Base-by-base conservation (phyloP, 2,888 invertebrate genomes). In the Gibbula magus region DNA sequence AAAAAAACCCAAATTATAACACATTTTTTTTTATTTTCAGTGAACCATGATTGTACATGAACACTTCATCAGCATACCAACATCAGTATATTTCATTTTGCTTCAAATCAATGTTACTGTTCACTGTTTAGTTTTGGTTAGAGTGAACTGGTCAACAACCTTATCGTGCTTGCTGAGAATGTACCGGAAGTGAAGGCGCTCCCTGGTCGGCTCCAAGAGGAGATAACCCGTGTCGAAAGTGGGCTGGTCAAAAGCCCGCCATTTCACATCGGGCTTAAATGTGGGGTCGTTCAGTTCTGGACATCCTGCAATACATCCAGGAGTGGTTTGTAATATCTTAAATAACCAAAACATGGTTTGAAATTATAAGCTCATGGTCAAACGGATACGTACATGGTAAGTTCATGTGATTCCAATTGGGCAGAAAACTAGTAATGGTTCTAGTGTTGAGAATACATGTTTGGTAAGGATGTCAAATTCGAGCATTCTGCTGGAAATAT, bases 281-380 rank as follows among this genome's bases (percentile, higher is more conserved):
- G 67, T 51, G 20, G 75, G 78, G 75, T 78, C 81, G 39, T 81
- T 81, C 52, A 67, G 52, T 66, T 78, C 78, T 22, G 81, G 78
- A 61, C 75, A 75, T 22, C 81, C 81, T 81, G 78, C 2, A 75
- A 78, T 32, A 10, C 32, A 29, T 45, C 52, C 61, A 29, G 20
- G 25, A 77, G 35, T 25, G 35, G 18, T 54, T 20, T 8, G 35
- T n/a, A 2, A 39, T 18, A 56, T 51, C 0, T 75, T 7, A 4
- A 52, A 3, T 13, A 73, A 35, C 18, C 1, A 32, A 70, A 22
- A 2, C 25, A 18, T 67, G 20, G 16, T 52, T 13, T 52, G 10
- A 13, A 52, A 52, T 10, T 13, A 52, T 13, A 52, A 16, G 52
- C 10, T 52, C 13, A 13, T 52, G 10, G 52, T n/a, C n/a, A n/a